Base-by-base conservation (phyloP, 2,113 vertebrate species). In the Corythoichthys intestinalis region DNA sequence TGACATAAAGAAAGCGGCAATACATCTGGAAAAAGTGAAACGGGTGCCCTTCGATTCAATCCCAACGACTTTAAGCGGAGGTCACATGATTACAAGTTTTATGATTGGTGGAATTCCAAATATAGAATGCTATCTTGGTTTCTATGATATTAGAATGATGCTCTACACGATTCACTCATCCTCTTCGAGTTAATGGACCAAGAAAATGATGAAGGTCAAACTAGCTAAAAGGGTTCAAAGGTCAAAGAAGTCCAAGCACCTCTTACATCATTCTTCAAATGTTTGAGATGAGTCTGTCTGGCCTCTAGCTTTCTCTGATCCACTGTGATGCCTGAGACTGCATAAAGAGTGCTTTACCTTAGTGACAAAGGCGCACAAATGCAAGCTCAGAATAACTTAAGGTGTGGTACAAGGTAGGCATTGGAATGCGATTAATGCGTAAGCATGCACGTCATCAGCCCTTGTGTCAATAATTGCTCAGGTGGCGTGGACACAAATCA, bases 391-490 rank as follows among this genome's bases (percentile, higher is more conserved):
- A 64, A 56, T 63, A 39, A 67, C 63, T 48, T 48, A 49, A 34
- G 47, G 17, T 66, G 35, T 54, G 35, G 65, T 48, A 71, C 49
- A 39, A 61, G 52, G 50, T 65, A 75, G 72, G 47, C 65, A 71
- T 78, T 60, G 68, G 62, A 71, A 69, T 59, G 71, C 56, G 37
- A 66, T 73, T 61, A 83, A 79, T 79, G 68, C 66, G 76, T 52
- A 72, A 75, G 54, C 76, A 65, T 53, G 46, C 65, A 58, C 44
- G 39, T 69, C 66, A 67, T 76, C 65, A 58, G 20, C 35, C n/a
- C 53, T 53, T 2, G 28, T 69, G 64, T 69, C 75, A 73, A 53
- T 73, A 59, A 69, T 73, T n/a, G 6, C 62, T 64, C 71, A 74
- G 70, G 65, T 77, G 69, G 63, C 67, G 39, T 71, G 11, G 20